Evolutionary conservation across 2,797 vertebrate species (phyloP).

Genomic region (Rhinella marina): DNA sequence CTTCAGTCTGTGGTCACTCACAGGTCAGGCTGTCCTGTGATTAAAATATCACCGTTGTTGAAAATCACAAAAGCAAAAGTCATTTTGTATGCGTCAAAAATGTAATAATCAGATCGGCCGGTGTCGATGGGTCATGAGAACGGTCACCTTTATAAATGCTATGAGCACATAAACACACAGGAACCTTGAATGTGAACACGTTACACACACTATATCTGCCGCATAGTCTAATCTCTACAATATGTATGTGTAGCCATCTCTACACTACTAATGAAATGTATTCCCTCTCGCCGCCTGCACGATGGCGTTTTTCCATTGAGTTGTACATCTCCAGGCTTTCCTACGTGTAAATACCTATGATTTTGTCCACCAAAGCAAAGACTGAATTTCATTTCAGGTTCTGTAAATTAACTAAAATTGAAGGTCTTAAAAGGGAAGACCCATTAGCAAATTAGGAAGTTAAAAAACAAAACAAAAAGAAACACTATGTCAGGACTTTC

Average conservation of each 20-base stretch:
- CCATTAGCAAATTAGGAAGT: too few relatives aligned
- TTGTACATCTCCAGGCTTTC: neutral
- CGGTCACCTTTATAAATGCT: neutral
- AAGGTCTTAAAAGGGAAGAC: neutral
- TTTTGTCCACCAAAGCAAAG: neutral
- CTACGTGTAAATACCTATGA: neutral
- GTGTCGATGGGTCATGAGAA: neutral
- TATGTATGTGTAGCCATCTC: neutral
- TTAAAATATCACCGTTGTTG: neutral
- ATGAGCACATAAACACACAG: neutral
- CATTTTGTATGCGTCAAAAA: neutral
- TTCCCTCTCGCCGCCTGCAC: neutral
- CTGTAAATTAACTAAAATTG: neutral
- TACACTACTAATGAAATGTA: neutral
- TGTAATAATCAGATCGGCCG: neutral
- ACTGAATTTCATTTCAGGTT: neutral
- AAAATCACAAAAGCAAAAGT: neutral
- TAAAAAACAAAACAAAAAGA: too few relatives aligned
- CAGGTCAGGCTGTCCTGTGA: too few relatives aligned
- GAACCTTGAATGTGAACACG: neutral
- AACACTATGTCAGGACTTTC: too few relatives aligned
- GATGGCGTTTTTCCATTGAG: neutral
- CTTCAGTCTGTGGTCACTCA: too few relatives aligned
- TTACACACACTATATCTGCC: neutral
- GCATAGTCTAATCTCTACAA: constrained; percentile 7